These are phyloP conservation scores for Bacillus rossius DNA, from an alignment of 1,140 invertebrate genomes.

Conservation along the genomic window DNA sequence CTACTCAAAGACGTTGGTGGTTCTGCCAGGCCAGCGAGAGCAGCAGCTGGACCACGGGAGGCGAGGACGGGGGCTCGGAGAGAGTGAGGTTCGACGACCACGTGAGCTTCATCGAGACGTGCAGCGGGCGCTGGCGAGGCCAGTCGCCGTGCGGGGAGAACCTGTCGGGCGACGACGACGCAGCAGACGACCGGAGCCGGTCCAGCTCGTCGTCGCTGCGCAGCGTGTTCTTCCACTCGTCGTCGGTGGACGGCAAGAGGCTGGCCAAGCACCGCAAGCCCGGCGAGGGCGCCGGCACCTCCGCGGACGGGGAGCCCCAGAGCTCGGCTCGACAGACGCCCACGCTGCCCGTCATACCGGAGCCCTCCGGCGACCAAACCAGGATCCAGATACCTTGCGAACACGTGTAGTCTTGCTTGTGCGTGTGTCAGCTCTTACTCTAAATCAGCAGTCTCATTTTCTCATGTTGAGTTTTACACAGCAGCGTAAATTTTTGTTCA, in stretches of 20 bases:
- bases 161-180: neutral
- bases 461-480: no score
- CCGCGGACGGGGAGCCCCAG: neutral
- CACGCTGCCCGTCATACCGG: slow-evolving; percentile 10
- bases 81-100: slow-evolving; percentile 40
- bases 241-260: slow-evolving; percentile 8
- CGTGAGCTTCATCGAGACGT: slow-evolving; percentile 34
- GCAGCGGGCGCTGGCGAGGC: neutral
- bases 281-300: neutral
- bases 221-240: slow-evolving; percentile 23
- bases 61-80: slow-evolving; percentile 53
- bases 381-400: neutral
- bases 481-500: no score
- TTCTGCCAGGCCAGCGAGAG: slow-evolving; percentile 42
- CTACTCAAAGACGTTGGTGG: no score
- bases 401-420: no score
- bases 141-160: neutral
- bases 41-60: slow-evolving; percentile 39
- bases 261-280: slow-evolving; percentile 9
- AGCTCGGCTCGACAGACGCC: neutral
- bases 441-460: no score
- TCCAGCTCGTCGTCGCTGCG: slow-evolving; percentile 15
- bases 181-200: neutral
- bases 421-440: no score
- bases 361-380: slow-evolving; percentile 2